These are phyloP conservation scores for Melanaphis sacchari DNA, from an alignment of 1,140 invertebrate species.

Conservation along the genomic window DNA sequence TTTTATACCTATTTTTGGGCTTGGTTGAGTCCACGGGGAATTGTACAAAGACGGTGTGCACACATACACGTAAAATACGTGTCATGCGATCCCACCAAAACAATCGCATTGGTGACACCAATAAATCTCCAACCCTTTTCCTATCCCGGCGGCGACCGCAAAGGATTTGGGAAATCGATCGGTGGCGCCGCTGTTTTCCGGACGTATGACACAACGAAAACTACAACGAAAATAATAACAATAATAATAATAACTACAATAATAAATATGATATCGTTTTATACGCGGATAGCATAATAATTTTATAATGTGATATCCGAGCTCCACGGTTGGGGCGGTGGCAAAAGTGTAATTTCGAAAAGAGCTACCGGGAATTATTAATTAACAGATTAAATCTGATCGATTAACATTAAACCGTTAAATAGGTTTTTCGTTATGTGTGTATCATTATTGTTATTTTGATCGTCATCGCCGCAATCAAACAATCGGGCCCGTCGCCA, in stretches of 20 bases:
- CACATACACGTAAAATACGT: neutral
- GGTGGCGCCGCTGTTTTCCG: neutral
- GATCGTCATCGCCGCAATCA: neutral
- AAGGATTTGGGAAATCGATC: neutral
- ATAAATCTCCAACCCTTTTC: neutral
- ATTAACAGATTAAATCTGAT: neutral
- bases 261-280: neutral
- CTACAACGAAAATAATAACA: neutral
- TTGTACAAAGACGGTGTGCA: neutral
- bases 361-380: neutral
- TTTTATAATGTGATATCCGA: neutral
- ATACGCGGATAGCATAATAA: neutral
- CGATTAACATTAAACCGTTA: neutral
- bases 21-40: neutral
- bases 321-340: neutral
- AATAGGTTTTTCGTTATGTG: neutral
- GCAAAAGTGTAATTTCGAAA: neutral
- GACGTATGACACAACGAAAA: neutral
- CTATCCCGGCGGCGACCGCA: neutral
- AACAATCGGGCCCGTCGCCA: neutral
- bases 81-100: neutral
- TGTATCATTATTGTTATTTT: no score
- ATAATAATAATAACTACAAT: neutral
- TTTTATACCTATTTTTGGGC: neutral
- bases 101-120: neutral